A percentile compares a stretch with the other conserved stretches of the same genome.
Evolutionary conservation across 1,140 invertebrate genomes (phyloP).

Genomic region (Rhopalosiphum maidis): DNA sequence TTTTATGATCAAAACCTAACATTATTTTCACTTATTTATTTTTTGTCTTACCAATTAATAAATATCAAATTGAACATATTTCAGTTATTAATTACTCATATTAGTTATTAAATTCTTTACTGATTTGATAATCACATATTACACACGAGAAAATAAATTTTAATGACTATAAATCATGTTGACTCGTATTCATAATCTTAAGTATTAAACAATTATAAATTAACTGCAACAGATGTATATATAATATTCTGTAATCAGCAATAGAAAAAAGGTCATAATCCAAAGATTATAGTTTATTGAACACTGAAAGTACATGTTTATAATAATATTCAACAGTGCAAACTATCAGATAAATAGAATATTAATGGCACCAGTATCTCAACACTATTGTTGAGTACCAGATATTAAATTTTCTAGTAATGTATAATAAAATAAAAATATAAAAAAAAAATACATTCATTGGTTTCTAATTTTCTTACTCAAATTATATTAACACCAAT

Average conservation of each 20-base stretch:
- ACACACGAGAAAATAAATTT: neutral
- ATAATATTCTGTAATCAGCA: neutral
- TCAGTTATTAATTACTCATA: neutral
- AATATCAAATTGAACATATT: neutral
- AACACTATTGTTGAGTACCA: no score
- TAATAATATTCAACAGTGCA: neutral
- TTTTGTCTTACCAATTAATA: neutral
- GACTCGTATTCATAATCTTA: neutral
- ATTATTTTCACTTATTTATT: neutral
- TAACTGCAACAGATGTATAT: neutral
- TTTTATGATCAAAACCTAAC: neutral
- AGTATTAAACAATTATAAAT: neutral
- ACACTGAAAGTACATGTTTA: neutral
- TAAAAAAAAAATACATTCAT: no score
- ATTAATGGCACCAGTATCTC: no score
- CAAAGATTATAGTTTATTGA: neutral
- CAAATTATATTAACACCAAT: neutral
- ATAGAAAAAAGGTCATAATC: neutral
- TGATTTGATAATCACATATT: neutral
- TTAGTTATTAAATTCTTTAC: neutral
- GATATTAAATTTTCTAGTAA: no score
- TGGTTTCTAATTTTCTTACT: neutral
- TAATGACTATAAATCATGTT: neutral
- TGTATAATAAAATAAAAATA: no score
- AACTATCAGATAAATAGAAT: neutral